Base-by-base conservation (phyloP, 2,888 invertebrate genomes). In the Cheiracanthium punctorium region DNA sequence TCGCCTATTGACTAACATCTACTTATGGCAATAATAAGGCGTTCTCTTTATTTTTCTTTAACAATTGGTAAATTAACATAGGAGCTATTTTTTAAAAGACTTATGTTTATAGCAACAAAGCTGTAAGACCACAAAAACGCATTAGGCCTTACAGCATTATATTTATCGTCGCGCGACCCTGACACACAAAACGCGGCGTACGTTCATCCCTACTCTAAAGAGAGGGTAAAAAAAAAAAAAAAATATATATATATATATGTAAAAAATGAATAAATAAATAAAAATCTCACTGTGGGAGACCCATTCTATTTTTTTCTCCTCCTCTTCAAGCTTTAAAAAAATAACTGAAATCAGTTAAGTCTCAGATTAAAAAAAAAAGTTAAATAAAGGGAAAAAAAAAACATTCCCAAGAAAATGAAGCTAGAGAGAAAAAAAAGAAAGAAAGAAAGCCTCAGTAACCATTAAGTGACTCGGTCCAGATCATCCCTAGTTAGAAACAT, bases 401-500 rank as follows among this genome's bases (percentile, higher is more conserved):
- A 12, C 24, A 5, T 5, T 24, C 20, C 58, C 58, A 24, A 58
- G 20, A 12, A 58, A 24, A 24, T 17, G 58, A 58, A 58, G 10
- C 48, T 17, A 17, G 17, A 12, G 17, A 17, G 17, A 48, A 17
- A n/a, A 17, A 48, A 17, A 48, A 48, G 17, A 12, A 24, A n/a
- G 24, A 58, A 58, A 58, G 17, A 24, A 24, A 12, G 12, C 58
- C 58, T 24, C 24, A 24, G 58, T 58, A 58, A 58, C 58, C 58
- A 58, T 58, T 58, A 48, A 58, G 20, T 58, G 58, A 58, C 58
- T 58, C n/a, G n/a, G 58, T 24, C 24, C 24, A 7, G 24, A 5
- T 58, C 58, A 58, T 24, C 58, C 58, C 58, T 58, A 58, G 58
- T 58, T 58, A 58, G 58, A 58, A 58, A 58, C 24, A 24, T 58